A percentile compares a stretch with the other conserved stretches of the same genome.
These are phyloP conservation scores for Bos javanicus DNA, from an alignment of 2,113 vertebrate genomes.

Conservation along the genomic window DNA sequence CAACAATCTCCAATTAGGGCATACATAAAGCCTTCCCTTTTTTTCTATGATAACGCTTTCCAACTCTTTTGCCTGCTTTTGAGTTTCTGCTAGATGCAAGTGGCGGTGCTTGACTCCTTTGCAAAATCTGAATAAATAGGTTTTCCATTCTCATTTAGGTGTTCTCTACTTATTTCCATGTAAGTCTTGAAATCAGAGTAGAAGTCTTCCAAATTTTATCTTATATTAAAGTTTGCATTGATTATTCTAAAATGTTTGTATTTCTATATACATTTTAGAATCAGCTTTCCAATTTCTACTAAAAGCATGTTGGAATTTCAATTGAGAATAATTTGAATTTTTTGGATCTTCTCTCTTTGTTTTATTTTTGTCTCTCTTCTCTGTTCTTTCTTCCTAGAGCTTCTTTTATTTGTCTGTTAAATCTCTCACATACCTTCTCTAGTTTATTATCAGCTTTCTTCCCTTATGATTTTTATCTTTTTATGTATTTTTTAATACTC, in stretches of 20 bases:
- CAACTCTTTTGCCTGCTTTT: neutral
- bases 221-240: neutral
- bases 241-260: neutral
- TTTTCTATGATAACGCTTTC: neutral
- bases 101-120: neutral
- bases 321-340: neutral
- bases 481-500: neutral
- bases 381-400: neutral
- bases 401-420: slow-evolving; percentile 11
- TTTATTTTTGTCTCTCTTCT: neutral
- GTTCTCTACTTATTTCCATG: neutral
- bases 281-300: neutral
- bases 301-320: neutral
- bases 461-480: neutral
- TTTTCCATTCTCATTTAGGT: neutral
- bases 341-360: neutral
- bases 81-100: neutral
- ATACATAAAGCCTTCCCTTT: neutral
- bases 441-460: neutral
- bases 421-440: neutral
- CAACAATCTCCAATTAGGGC: neutral
- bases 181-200: neutral
- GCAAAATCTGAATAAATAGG: neutral
- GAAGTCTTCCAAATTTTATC: neutral
- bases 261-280: neutral